Evolutionary conservation across 23 tunicate genomes (phyloP), one percentile per base, ranked within the genome.

Genomic region (Aplidium turbinatum): DNA sequence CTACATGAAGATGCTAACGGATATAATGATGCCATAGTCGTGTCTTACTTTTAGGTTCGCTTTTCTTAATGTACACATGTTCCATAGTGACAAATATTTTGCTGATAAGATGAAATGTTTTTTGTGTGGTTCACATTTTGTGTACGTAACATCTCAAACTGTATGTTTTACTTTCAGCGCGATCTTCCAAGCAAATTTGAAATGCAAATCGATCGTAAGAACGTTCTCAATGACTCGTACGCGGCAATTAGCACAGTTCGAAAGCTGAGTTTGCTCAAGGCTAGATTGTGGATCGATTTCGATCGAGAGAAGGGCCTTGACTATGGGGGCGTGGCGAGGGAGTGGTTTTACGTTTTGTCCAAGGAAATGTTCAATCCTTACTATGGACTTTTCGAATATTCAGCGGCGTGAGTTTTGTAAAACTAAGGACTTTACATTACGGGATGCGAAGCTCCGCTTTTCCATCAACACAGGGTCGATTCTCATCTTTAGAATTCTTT

Each of bases 361-460:
- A 93, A 93, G 76, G 98, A 93, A 71, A 93, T 93, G 98, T 93
- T 93, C 48, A 93, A 93, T 71, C 98, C 98, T 1, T 93, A 93
- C 51, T 93, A 93, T 70, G 98, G 98, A 20, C 75, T 93, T 11
- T 93, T 85, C 71, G 93, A 93, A 72, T 93, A 93, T 77, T 93
- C 98, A 23, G 85, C 98, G 29, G 77, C 98, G 97, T 91, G 60
- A 84, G 97, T 86, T 42, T 42, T 42, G 11, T 9, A 42, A n/a
- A n/a, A n/a, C n/a, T n/a, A n/a, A n/a, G n/a, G n/a, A n/a, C n/a
- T n/a, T n/a, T n/a, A n/a, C n/a, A n/a, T n/a, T n/a, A n/a, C n/a
- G n/a, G n/a, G n/a, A n/a, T n/a, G n/a, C n/a, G n/a, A n/a, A n/a
- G n/a, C n/a, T n/a, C n/a, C n/a, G n/a, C n/a, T n/a, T n/a, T n/a